Conservation (phyloP, 2,888 invertebrate genomes). For the Brenthis ino region DNA sequence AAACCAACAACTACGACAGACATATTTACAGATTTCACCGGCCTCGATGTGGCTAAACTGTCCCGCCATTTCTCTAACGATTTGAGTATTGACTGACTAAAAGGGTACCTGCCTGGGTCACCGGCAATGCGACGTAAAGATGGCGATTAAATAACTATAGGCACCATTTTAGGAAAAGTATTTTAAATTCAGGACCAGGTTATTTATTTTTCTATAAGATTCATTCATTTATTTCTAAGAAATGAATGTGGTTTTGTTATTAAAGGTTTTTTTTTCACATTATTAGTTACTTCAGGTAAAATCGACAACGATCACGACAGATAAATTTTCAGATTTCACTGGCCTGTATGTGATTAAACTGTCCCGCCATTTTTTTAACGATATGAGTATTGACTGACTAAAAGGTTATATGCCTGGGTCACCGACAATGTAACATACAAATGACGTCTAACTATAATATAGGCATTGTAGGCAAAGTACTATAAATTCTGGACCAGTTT, state of each 20-base stretch:
- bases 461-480: too few species aligned
- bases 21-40: slow-evolving; percentile 76
- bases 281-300: slow-evolving; percentile 37
- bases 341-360: slow-evolving; percentile 74
- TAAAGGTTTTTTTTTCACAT: too few species aligned
- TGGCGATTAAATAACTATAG: slow-evolving; percentile 3
- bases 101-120: slow-evolving; percentile 71
- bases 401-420: slow-evolving; percentile 72
- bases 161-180: neutral
- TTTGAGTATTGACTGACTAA: slow-evolving; percentile 80
- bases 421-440: slow-evolving; percentile 49
- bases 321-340: slow-evolving; percentile 75
- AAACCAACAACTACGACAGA: slow-evolving; percentile 63
- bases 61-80: slow-evolving; percentile 78
- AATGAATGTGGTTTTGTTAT: too few species aligned
- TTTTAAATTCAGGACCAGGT: neutral
- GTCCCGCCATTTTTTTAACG: slow-evolving; percentile 77
- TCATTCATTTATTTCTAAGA: too few species aligned
- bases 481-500: too few species aligned
- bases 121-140: slow-evolving; percentile 49
- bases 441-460: slow-evolving; percentile 1
- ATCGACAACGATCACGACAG: slow-evolving; percentile 59
- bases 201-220: neutral
- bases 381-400: slow-evolving; percentile 80
- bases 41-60: slow-evolving; percentile 72